phyloP scores from a whole-genome alignment of 2,797 vertebrate genomes.

The Dicrostonyx torquatus region DNA sequence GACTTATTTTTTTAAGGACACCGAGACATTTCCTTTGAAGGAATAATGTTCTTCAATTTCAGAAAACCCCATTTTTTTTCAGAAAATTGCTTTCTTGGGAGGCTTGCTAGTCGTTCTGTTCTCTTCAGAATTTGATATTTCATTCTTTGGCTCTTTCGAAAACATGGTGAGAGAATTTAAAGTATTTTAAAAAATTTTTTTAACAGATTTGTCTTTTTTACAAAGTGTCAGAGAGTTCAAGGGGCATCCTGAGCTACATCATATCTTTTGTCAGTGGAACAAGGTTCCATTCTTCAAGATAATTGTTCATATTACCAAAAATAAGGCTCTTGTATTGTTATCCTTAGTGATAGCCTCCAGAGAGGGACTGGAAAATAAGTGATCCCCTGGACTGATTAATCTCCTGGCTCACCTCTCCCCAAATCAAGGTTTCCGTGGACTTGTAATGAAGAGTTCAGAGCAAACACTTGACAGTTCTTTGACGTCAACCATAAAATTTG shows the following conservation, averaged over 20 bases:
- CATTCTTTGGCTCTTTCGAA: constrained; percentile 81
- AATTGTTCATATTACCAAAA: constrained; percentile 74
- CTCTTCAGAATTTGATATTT: constrained; percentile 83
- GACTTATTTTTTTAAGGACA: constrained; percentile 83
- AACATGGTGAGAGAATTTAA: constrained; percentile 71
- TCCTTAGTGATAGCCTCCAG: constrained; percentile 38
- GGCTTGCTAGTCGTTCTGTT: constrained; percentile 84
- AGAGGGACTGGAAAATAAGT: constrained; percentile 60
- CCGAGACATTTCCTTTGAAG: constrained; percentile 83
- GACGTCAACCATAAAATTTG: neutral
- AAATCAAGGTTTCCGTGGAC: neutral
- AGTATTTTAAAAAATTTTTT: constrained; percentile 81
- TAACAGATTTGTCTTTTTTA: constrained; percentile 78
- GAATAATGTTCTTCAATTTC: constrained; percentile 80
- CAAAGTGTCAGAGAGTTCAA: constrained; percentile 72
- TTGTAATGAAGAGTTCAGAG: neutral
- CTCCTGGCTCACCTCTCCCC: neutral
- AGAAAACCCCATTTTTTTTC: constrained; percentile 71
- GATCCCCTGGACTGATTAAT: constrained; percentile 62
- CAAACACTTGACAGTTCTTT: neutral
- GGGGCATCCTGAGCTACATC: constrained; percentile 49
- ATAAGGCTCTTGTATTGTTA: constrained; percentile 43
- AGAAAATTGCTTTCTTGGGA: constrained; percentile 84
- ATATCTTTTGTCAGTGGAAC: constrained; percentile 66
- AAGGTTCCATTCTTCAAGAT: constrained; percentile 72